Base-by-base conservation (phyloP, 2,888 invertebrate genomes). In the Cecidostiba fungosa region DNA sequence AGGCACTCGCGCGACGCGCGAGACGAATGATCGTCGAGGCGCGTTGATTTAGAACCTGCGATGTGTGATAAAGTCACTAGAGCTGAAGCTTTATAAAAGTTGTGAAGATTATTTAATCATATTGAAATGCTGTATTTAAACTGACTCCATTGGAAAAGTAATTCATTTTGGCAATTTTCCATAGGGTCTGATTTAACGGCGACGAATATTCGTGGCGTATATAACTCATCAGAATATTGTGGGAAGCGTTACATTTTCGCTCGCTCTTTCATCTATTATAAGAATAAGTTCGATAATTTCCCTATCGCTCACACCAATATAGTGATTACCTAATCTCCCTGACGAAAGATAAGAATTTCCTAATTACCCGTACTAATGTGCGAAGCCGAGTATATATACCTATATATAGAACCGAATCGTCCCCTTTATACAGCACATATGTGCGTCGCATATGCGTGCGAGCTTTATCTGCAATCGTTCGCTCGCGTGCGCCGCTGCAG, bases 401-500 rank as follows among this genome's bases (percentile, higher is more conserved):
- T 12, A 16, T n/a, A 19, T n/a, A 54, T n/a, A n/a, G 16, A 23
- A 29, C 43, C 73, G 4, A 73, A 62, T 73, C 79, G n/a, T 66
- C 14, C 32, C 0, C 54, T 0, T 5, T 8, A n/a, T 4, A n/a
- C 43, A 1, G 5, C 1, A 43, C 47, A 36, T 39, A 78, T 29
- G 0, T 29, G 36, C 59, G 59, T 72, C 72, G n/a, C 66, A 73
- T n/a, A n/a, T 59, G 79, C 79, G 79, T 80, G 54, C 54, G 26
- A 19, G 73, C 36, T 81, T 81, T 81, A 81, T 81, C 81, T 26
- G 39, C 54, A 69, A 80, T 81, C 59, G 59, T 14, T 14, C 39
- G 4, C 54, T 81, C 23, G 81, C 81, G 81, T 81, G 81, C 73
- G 12, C n/a, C 1, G 14, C 2, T 43, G 81, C 73, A 81, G 43